Percentiles rank a stretch among this genome's conserved stretches.
phyloP scores from a whole-genome alignment of 2,888 invertebrate genomes.

The Brachypalpus laphriformis region DNA sequence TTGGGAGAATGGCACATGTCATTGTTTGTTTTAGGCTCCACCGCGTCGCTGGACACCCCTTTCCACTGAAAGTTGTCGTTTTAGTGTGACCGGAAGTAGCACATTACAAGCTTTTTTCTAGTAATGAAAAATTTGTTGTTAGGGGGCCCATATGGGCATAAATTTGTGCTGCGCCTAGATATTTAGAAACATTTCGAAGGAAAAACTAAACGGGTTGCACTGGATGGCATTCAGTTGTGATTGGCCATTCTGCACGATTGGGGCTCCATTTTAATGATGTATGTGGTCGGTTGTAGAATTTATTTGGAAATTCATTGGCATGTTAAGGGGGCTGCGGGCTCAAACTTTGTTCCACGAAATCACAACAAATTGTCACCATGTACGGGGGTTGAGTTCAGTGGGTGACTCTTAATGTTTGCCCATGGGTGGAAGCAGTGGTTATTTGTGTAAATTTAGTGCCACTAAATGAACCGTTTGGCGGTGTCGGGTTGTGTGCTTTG shows the following conservation, averaged over 20 bases:
- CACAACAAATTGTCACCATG: conserved; percentile 55
- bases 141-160: conserved; percentile 10
- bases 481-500: conserved; percentile 10
- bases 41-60: background rate
- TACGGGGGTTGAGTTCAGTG: conserved; percentile 23
- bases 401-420: conserved; percentile 42
- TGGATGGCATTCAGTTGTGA: conserved; percentile 28
- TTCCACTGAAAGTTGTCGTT: conserved; percentile 15
- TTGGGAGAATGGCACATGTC: conserved; percentile 45
- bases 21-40: conserved; percentile 39
- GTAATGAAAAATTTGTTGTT: conserved; percentile 15
- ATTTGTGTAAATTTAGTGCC: conserved; percentile 40
- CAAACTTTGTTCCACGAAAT: conserved; percentile 24
- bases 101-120: conserved; percentile 28
- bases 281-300: conserved; percentile 3
- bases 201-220: conserved; percentile 7
- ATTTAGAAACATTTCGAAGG: background rate
- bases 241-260: conserved; percentile 31
- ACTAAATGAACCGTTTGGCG: conserved; percentile 55
- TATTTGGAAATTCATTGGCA: conserved; percentile 33
- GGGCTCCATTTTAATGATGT: conserved; percentile 11
- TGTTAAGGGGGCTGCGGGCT: background rate
- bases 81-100: conserved; percentile 67
- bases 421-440: conserved; percentile 24
- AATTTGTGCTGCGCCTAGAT: conserved; percentile 10